Conservation (phyloP, 1,140 invertebrate species). For the Drosophila biarmipes region DNA sequence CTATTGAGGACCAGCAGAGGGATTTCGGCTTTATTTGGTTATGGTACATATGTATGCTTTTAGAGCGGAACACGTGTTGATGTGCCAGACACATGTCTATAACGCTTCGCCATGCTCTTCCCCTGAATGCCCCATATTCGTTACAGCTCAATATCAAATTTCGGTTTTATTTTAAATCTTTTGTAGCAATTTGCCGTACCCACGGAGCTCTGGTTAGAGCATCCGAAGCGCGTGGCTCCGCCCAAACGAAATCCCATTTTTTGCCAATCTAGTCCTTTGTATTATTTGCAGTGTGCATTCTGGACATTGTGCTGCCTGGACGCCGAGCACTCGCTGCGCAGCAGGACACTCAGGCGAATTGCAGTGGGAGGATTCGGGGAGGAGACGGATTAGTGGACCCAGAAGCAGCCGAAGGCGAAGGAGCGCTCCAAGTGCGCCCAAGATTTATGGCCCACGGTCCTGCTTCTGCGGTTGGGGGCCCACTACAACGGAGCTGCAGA, state of each 20-base stretch:
- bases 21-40: constrained; percentile 26
- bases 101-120: neutral
- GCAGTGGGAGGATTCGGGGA: constrained; percentile 26
- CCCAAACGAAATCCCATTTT: constrained; percentile 21
- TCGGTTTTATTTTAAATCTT: constrained; percentile 12
- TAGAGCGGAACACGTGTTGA: constrained; percentile 23
- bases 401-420: constrained; percentile 16
- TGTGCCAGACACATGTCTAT: constrained; percentile 1
- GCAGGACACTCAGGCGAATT: constrained; percentile 74
- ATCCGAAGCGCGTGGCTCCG: constrained; percentile 1
- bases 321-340: constrained; percentile 51
- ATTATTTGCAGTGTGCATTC: constrained; percentile 74
- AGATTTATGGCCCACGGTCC: constrained; percentile 73
- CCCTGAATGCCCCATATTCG: neutral
- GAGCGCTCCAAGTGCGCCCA: constrained; percentile 61
- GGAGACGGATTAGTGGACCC: constrained; percentile 7
- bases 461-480: constrained; percentile 20
- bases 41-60: constrained; percentile 11
- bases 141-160: constrained; percentile 8
- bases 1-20: constrained; percentile 7
- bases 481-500: constrained; percentile 20
- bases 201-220: neutral
- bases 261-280: constrained; percentile 30
- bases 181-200: neutral
- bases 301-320: constrained; percentile 63